Base-by-base conservation (phyloP, 2,797 vertebrate genomes). In the Philypnodon macrostomus region DNA sequence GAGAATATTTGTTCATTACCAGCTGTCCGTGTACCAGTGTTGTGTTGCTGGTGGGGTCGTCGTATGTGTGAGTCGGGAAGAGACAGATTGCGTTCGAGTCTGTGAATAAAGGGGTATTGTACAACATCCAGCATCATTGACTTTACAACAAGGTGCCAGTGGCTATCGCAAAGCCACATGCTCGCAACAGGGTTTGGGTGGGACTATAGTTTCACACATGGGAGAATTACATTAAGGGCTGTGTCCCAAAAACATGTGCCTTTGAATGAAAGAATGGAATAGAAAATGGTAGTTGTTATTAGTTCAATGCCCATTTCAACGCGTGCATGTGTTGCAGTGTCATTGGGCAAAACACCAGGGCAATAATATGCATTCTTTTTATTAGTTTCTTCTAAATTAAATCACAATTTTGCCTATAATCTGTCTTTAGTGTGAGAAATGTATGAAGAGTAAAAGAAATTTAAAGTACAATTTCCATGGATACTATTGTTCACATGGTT, bases 1-100 rank as follows among this genome's bases (percentile, higher is more conserved):
- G 42, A 66, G 63, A 66, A 65, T 80, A 75, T 83, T 90, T 80
- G 79, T 76, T 82, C 63, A 72, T 76, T 65, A 66, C 71, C 74
- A 82, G 72, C 70, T 80, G 78, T 50, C 57, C 58, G 47, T 57
- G 51, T 48, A 55, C 42, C 45, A 75, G 58, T n/a, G n/a, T 54
- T 48, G 36, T 61, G 51, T 59, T 52, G 67, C 36, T 77, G 26
- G 33, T 68, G 69, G 70, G 45, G 60, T 47, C 26, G n/a, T 26
- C 7, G 35, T 62, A 54, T 58, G 44, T 61, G 42, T 39, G 32
- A 37, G 19, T 47, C 2, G 46, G 16, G 36, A 35, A 38, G 40
- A 63, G 50, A 72, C 67, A 75, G 70, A 76, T 62, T 78, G 70
- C 59, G 30, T 51, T 10, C 32, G 46, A 58, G 18, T 55, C 37